A percentile compares a stretch with the other conserved stretches of the same genome.
phyloP scores from a whole-genome alignment of 2,888 invertebrate genomes.

The Acleris emargana region DNA sequence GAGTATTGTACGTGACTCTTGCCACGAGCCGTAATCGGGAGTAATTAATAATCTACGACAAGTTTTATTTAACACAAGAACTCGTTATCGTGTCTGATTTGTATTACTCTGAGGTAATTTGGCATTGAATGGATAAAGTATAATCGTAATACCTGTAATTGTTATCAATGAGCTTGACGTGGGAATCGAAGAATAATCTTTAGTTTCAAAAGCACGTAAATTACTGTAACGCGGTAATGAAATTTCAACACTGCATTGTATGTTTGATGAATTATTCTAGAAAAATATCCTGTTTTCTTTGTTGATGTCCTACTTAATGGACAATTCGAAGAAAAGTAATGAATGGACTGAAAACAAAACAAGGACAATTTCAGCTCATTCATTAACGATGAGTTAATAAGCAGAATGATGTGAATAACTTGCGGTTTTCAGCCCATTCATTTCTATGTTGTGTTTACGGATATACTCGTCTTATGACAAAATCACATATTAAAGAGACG shows the following conservation, averaged over 20 bases:
- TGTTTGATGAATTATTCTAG: not conserved
- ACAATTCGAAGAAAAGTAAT: too few species aligned
- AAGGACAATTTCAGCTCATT: slow-evolving; percentile 15
- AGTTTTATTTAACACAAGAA: slow-evolving; percentile 3
- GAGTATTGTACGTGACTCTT: slow-evolving; percentile 29
- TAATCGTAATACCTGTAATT: too few species aligned
- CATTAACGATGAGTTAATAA: slow-evolving; percentile 4
- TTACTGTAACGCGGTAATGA: not conserved
- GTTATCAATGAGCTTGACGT: slow-evolving; percentile 17
- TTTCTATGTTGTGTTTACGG: too few species aligned
- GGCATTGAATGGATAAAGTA: too few species aligned
- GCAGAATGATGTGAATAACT: not conserved
- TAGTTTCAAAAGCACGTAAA: not conserved
- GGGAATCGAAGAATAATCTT: not conserved
- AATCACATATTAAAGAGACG: too few species aligned
- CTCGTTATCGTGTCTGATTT: too few species aligned
- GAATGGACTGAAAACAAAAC: too few species aligned
- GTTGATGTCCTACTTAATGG: too few species aligned
- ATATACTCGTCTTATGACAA: too few species aligned
- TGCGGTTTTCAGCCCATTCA: too few species aligned
- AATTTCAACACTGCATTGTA: not conserved
- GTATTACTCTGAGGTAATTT: too few species aligned
- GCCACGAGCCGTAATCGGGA: slow-evolving; percentile 20
- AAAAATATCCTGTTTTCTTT: too few species aligned
- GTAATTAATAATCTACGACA: slow-evolving; percentile 24